Percentiles rank a stretch among this genome's conserved stretches.
phyloP scores from a whole-genome alignment of 2,888 invertebrate genomes.

The Watsonalla cultraria region DNA sequence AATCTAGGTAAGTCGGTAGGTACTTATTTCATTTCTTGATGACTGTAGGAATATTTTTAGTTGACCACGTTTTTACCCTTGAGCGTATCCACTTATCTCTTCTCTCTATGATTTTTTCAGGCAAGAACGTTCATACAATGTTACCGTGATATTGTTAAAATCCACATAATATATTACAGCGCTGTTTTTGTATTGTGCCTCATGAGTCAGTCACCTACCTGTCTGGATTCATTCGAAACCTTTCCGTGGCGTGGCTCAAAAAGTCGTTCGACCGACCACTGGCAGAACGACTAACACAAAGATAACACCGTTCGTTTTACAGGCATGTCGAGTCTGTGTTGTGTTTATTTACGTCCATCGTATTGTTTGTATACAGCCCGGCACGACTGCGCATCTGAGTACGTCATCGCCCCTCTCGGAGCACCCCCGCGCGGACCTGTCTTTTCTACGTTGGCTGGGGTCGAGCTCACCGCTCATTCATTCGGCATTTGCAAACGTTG shows the following conservation, averaged over 20 bases:
- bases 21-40: too few species aligned
- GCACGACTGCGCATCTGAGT: conserved; percentile 75
- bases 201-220: conserved; percentile 1
- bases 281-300: conserved; percentile 58
- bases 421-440: conserved; percentile 58
- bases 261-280: conserved; percentile 29
- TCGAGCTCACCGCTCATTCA: conserved; percentile 73
- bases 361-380: conserved; percentile 79
- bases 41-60: too few species aligned
- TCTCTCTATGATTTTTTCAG: too few species aligned
- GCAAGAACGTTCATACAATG: too few species aligned
- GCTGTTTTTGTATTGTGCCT: too few species aligned
- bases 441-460: conserved; percentile 64
- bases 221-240: conserved; percentile 1
- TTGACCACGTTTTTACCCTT: too few species aligned
- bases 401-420: conserved; percentile 62
- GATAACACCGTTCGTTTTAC: conserved; percentile 62
- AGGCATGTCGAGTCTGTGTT: conserved; percentile 56
- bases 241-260: conserved; percentile 13
- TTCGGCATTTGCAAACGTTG: conserved; percentile 73
- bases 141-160: too few species aligned
- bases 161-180: too few species aligned
- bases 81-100: too few species aligned
- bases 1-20: too few species aligned
- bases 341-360: conserved; percentile 79